phyloP scores from a whole-genome alignment of 2,797 vertebrate genomes.

The Cossypha niveicapilla region DNA sequence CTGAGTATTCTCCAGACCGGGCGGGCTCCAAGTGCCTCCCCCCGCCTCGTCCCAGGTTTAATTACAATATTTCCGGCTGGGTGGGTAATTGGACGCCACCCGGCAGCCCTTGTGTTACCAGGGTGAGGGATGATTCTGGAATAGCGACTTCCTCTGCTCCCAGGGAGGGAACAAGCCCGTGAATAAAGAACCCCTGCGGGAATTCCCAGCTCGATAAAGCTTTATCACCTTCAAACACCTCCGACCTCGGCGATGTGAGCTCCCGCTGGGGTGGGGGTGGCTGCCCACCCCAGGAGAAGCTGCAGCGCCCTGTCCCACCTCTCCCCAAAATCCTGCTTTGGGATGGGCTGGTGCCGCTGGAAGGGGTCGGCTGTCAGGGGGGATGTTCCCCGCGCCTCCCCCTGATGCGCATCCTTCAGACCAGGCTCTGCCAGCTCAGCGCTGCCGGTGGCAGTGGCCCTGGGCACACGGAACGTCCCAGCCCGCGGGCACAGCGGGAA shows the following conservation, averaged over 20 bases:
- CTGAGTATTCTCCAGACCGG: background rate
- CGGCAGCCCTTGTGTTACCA: too few relatives aligned
- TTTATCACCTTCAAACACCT: background rate
- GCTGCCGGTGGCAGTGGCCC: too few relatives aligned
- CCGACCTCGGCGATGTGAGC: background rate
- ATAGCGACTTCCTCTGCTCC: background rate
- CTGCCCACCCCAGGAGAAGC: background rate
- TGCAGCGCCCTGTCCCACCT: background rate
- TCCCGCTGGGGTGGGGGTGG: fast-evolving
- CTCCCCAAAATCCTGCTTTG: background rate
- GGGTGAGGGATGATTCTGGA: background rate
- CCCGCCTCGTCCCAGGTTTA: background rate
- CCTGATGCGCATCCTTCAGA: too few relatives aligned
- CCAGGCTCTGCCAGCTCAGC: background rate
- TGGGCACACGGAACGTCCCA: background rate
- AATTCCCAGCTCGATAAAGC: background rate
- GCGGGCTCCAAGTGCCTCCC: background rate
- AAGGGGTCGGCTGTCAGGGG: fast-evolving
- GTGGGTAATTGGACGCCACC: background rate
- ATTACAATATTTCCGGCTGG: background rate
- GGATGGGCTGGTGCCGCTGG: background rate
- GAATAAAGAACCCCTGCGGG: background rate
- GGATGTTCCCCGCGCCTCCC: background rate
- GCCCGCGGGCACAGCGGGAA: background rate
- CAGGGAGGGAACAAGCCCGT: background rate